phyloP scores from a whole-genome alignment of 2,113 vertebrate species.

The Herpetotheres cachinnans region DNA sequence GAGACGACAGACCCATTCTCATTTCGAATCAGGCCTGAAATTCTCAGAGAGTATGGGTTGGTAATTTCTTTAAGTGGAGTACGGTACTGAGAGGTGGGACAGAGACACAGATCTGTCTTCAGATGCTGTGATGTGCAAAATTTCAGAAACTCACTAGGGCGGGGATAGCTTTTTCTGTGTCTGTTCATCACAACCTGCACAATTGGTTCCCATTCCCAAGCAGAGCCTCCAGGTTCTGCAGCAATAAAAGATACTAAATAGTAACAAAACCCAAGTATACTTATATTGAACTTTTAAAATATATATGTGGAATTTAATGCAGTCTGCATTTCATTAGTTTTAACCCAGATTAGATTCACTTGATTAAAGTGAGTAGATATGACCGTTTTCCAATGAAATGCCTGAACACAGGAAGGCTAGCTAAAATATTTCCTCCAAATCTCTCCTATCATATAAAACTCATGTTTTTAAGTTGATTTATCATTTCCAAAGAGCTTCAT shows the following conservation, averaged over 20 bases:
- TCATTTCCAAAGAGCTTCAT: neutral
- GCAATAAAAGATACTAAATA: neutral
- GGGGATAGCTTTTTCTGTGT: neutral
- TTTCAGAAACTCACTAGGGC: neutral
- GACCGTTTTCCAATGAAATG: neutral
- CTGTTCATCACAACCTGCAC: neutral
- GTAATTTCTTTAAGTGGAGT: neutral
- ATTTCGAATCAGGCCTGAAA: neutral
- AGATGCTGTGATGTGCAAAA: neutral
- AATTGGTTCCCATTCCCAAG: neutral
- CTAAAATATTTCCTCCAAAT: neutral
- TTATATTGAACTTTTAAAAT: neutral
- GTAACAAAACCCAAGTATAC: neutral
- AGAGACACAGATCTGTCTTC: neutral
- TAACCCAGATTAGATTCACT: neutral
- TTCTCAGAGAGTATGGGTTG: neutral
- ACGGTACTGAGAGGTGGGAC: neutral
- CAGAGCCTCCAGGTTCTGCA: neutral
- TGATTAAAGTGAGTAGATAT: neutral
- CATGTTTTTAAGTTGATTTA: neutral
- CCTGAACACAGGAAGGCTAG: neutral
- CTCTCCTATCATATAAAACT: neutral
- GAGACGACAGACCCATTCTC: neutral
- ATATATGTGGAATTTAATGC: neutral
- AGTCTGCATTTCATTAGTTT: conserved; percentile 20